These are phyloP conservation scores for Diacarnus erythraeanus DNA, from an alignment of 37 sponge, comb jelly and placozoan genomes.

Conservation along the genomic window DNA sequence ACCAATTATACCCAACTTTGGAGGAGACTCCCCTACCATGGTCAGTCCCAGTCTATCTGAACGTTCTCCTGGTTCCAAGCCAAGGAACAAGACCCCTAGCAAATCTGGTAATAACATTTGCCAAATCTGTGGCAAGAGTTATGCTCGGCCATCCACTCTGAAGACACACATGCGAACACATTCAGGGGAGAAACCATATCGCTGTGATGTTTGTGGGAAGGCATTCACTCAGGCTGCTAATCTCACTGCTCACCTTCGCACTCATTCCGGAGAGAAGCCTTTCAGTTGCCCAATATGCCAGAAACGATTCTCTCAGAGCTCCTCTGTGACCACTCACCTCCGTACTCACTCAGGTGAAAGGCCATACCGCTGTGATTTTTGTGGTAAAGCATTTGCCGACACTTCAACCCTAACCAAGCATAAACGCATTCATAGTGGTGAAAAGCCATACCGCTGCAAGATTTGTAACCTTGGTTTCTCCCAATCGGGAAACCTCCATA, in stretches of 20 bases:
- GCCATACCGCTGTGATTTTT: conserved; percentile 92
- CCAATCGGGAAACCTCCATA: conserved; percentile 93
- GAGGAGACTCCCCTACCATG: conserved; percentile 4
- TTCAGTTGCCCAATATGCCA: conserved; percentile 94
- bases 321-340: conserved; percentile 97
- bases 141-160: conserved; percentile 94
- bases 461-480: conserved; percentile 92
- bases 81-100: conserved; percentile 3
- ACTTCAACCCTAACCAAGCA: conserved; percentile 99
- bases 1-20: conserved; percentile 26
- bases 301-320: conserved; percentile 92
- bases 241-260: conserved; percentile 95
- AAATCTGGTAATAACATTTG: conserved; percentile 69
- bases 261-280: conserved; percentile 97
- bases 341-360: conserved; percentile 97
- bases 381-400: conserved; percentile 92
- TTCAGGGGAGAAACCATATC: conserved; percentile 95
- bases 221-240: conserved; percentile 98
- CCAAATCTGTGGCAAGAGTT: conserved; percentile 95
- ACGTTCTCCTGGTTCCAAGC: conserved; percentile 25
- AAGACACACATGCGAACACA: conserved; percentile 95
- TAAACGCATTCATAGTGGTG: conserved; percentile 92
- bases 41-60: conserved; percentile 18
- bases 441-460: conserved; percentile 97
- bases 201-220: conserved; percentile 86